Base-by-base conservation (phyloP, 2,888 invertebrate species). In the Atethmia centrago region DNA sequence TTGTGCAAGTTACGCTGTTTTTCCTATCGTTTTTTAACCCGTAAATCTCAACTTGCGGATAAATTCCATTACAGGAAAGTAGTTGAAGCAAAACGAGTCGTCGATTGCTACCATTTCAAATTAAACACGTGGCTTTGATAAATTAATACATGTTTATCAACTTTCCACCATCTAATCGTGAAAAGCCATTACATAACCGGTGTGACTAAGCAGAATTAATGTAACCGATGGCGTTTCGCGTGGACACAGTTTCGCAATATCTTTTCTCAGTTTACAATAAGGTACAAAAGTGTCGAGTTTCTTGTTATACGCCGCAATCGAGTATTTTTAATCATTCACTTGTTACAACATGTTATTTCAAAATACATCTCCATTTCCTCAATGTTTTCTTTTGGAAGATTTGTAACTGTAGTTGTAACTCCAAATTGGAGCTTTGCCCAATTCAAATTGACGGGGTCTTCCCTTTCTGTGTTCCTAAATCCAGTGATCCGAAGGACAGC, bases 321-420 rank as follows among this genome's bases (percentile, higher is more conserved):
- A 16, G 62, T 62, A 65, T 62, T 68, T 36, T 51, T 53, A 78
- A 69, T 62, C 58, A 28, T 62, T 56, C 51, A 65, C 68, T n/a
- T 28, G 36, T 82, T 79, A 75, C 82, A 68, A 77, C n/a, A 31
- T 56, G 55, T 61, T 64, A 61, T 83, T 72, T 42, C 83, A 65
- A 61, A 31, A 83, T 16, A 61, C n/a, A 47, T 31, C 31, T 53
- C 21, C 19, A 53, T 69, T 62, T 58, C n/a, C 65, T n/a, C 49
- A 56, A 5, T 79, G 49, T 71, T 72, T 73, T 66, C 36, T 28
- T 78, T 65, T 21, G 9, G 16, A 19, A 19, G 12, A 66, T 49
- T 42, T n/a, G 31, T 75, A 21, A 21, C n/a, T 21, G 55, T n/a
- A 36, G 45, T 14, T 51, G 45, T n/a, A 12, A 56, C 36, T 61